These are phyloP conservation scores for Caenorhabditis japonica DNA, from an alignment of 2,888 invertebrate genomes.

Conservation along the genomic window DNA sequence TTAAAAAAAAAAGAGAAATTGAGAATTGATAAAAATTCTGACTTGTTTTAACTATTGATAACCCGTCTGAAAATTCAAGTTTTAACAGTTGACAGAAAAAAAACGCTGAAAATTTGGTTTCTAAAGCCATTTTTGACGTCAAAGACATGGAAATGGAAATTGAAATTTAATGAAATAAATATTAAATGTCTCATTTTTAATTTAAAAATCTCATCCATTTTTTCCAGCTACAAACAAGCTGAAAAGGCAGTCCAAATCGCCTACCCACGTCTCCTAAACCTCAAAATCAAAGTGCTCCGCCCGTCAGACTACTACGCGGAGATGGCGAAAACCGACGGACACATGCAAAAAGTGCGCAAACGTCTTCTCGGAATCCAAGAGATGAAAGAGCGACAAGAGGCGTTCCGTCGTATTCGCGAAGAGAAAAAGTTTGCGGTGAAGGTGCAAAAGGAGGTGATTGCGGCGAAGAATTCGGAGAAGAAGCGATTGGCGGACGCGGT, in stretches of 20 bases:
- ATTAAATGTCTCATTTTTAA: too few species aligned
- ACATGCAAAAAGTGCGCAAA: constrained; percentile 88
- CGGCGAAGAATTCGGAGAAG: constrained; percentile 90
- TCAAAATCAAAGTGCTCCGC: constrained; percentile 80
- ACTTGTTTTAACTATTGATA: too few species aligned
- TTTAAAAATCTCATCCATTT: too few species aligned
- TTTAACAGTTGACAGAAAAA: too few species aligned
- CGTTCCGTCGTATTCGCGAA: constrained; percentile 89
- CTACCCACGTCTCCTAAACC: constrained; percentile 84
- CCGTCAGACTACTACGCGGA: constrained; percentile 98
- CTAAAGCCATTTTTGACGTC: too few species aligned
- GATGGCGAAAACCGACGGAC: constrained; percentile 96
- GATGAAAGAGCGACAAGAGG: constrained; percentile 89
- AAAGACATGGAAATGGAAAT: too few species aligned
- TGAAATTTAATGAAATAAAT: too few species aligned
- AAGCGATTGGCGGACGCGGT: constrained; percentile 91
- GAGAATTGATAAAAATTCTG: too few species aligned
- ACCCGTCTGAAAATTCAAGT: too few species aligned
- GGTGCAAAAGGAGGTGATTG: constrained; percentile 77
- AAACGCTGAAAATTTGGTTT: too few species aligned
- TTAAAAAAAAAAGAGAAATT: too few species aligned
- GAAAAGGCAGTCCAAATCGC: constrained; percentile 88
- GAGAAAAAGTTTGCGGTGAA: constrained; percentile 94
- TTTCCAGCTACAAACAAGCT: constrained; percentile 78
- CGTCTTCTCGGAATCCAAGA: constrained; percentile 81